Evolutionary conservation across 1,140 invertebrate genomes (phyloP), one percentile per base, ranked within the genome.

Genomic region (Dinothrombium tinctorium): DNA sequence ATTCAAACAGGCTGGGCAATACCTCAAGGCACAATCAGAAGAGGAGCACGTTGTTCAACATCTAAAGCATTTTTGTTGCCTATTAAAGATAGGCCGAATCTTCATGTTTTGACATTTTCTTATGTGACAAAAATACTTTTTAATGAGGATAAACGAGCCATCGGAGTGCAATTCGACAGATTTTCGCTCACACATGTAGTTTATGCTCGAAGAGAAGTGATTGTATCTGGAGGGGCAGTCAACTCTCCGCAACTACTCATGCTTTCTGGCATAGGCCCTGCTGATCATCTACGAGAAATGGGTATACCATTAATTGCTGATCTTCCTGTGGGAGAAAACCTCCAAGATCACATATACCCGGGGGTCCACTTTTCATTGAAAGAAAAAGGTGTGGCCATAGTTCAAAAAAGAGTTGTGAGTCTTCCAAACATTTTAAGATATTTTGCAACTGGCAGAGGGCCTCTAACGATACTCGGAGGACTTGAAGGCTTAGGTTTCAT

Each of bases 201-300:
- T 0, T 60, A 66, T 42, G 75, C 74, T 0, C 63, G 70, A 24
- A 66, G 71, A 31, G 81, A 86, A 57, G 67, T 86, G 0, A 67
- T 87, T 2, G 55, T 81, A 33, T 78, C 75, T 1, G 74, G 78
- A 0, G 82, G 82, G 0, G 69, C 80, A 0, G 67, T 86, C 9
- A 71, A 74, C 23, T 71, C 73, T 2, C 79, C 81, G 1, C 76
- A 82, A 43, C 47, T 89, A n/a, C 63, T 90, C 9, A 78, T 87
- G 77, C 51, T 87, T 0, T 84, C 77, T n/a, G 84, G 84, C 0
- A 68, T 89, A n/a, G 83, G 83, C 0, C 79, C 80, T 0, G 63
- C 59, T 1, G 70, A 78, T n/a, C 56, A 63, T 19, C 21, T 40
- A 2, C n/a, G 36, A 15, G n/a, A 17, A 2, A 11, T 39, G 3